phyloP scores from a whole-genome alignment of 2,888 invertebrate genomes.

The Nemurella pictetii region DNA sequence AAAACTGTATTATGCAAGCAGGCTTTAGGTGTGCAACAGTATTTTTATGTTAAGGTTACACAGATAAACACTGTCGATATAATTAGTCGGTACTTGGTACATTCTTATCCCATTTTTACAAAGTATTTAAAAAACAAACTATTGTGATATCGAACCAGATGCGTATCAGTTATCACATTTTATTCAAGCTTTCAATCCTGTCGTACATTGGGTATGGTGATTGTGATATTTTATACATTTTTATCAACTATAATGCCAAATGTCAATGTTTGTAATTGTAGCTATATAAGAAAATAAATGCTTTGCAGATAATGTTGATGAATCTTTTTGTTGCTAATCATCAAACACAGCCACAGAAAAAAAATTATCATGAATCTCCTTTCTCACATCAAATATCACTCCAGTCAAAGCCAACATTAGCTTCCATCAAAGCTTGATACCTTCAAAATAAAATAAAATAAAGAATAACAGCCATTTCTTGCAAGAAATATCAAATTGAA shows the following conservation, averaged over 20 bases:
- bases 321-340: neutral
- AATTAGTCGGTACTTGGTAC: too few relatives aligned
- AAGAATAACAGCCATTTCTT: constrained; percentile 21
- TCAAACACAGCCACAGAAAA: neutral
- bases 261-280: neutral
- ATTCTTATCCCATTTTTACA: neutral
- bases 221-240: neutral
- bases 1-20: neutral
- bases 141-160: neutral
- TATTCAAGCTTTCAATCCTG: neutral
- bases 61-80: too few relatives aligned
- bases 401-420: neutral
- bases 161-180: neutral
- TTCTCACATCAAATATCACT: neutral
- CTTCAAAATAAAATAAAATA: neutral
- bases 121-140: neutral
- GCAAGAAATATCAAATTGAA: neutral
- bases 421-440: constrained; percentile 5
- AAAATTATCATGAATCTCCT: neutral
- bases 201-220: neutral
- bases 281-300: neutral
- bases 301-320: neutral
- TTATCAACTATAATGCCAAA: neutral
- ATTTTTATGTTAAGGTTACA: neutral
- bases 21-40: neutral